These are phyloP conservation scores for Craniophora ligustri DNA, from an alignment of 2,888 invertebrate species.

Conservation along the genomic window DNA sequence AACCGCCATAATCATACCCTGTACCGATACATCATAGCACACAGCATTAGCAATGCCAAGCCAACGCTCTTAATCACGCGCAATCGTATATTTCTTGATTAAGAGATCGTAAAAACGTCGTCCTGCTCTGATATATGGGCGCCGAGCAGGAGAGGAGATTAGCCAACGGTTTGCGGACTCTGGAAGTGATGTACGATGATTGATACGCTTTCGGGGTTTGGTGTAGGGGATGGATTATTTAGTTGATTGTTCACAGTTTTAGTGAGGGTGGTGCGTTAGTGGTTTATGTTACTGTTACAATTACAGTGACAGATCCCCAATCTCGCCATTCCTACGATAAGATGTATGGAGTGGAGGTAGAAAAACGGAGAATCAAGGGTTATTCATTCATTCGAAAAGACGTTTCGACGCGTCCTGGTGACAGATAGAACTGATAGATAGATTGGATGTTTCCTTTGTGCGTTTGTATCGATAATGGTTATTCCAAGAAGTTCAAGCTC, in stretches of 20 bases:
- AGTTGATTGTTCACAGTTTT: conserved; percentile 46
- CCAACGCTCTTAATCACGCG: conserved; percentile 78
- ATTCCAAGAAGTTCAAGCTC: too few species aligned
- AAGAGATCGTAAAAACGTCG: conserved; percentile 85
- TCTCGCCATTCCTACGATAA: neutral
- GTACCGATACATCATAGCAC: conserved; percentile 66
- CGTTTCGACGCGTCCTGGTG: too few species aligned
- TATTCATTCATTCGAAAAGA: too few species aligned
- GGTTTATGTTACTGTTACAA: neutral
- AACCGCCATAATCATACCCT: conserved; percentile 16
- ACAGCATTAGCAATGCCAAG: conserved; percentile 84
- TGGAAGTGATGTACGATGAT: conserved; percentile 54
- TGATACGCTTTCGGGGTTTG: conserved; percentile 36
- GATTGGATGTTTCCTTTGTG: too few species aligned
- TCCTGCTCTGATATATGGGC: conserved; percentile 77
- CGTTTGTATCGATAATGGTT: too few species aligned
- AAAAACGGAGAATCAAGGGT: neutral
- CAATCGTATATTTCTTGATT: conserved; percentile 86
- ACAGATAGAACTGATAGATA: too few species aligned
- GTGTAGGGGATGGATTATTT: conserved; percentile 35
- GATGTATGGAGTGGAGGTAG: neutral
- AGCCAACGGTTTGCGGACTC: conserved; percentile 62
- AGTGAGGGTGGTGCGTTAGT: neutral
- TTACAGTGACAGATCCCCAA: neutral
- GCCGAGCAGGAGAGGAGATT: conserved; percentile 71